A percentile compares a stretch with the other conserved stretches of the same genome.
These are phyloP conservation scores for Laticauda colubrina DNA, from an alignment of 2,113 vertebrate genomes.

Conservation along the genomic window DNA sequence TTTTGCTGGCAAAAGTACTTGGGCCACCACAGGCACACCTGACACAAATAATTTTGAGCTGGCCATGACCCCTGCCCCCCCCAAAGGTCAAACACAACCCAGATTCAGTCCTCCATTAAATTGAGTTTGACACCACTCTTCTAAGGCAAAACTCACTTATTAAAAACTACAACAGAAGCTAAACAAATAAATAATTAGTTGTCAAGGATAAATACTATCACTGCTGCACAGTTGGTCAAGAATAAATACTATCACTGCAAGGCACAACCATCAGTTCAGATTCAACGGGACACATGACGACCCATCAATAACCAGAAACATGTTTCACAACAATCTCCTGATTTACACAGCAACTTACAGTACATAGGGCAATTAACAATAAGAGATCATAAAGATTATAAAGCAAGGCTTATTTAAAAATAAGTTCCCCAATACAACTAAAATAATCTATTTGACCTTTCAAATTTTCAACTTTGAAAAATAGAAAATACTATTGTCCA, in stretches of 20 bases:
- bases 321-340: constrained; percentile 65
- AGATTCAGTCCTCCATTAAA: too few relatives aligned
- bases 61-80: too few relatives aligned
- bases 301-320: constrained; percentile 69
- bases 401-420: constrained; percentile 53
- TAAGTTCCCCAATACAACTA: constrained; percentile 43
- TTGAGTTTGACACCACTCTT: not conserved
- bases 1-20: too few relatives aligned
- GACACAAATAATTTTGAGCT: too few relatives aligned
- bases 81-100: too few relatives aligned
- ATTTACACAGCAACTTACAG: constrained; percentile 69
- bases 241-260: constrained; percentile 67
- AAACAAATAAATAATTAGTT: constrained; percentile 65
- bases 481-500: not conserved
- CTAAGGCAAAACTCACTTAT: not conserved
- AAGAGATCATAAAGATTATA: constrained; percentile 54
- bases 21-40: too few relatives aligned
- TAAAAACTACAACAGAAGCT: constrained; percentile 3
- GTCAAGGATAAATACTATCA: constrained; percentile 67
- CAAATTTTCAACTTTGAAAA: constrained; percentile 13
- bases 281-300: constrained; percentile 75
- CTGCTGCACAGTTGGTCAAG: constrained; percentile 44
- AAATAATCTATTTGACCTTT: constrained; percentile 29
- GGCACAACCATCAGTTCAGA: constrained; percentile 70
- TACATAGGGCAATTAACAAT: constrained; percentile 58